Evolutionary conservation across 2,888 invertebrate species (phyloP).

Genomic region (Agrypnus murinus): DNA sequence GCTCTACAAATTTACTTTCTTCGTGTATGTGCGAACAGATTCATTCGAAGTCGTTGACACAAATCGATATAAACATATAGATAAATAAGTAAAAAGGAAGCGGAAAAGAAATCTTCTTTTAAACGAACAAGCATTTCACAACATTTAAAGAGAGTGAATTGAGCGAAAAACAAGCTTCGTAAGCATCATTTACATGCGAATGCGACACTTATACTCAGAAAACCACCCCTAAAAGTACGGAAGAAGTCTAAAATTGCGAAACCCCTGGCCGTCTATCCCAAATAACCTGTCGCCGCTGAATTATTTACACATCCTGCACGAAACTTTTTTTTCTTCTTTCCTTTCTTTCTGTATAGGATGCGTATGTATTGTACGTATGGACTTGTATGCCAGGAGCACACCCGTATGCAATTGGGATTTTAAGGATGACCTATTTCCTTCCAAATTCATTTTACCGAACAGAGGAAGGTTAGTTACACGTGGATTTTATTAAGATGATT

Average conservation of each 20-base stretch:
- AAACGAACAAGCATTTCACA: slow-evolving; percentile 13
- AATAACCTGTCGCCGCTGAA: slow-evolving; percentile 38
- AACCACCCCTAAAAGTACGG: slow-evolving; percentile 31
- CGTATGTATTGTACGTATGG: background rate
- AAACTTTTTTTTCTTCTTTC: slow-evolving; percentile 20
- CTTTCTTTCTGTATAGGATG: too few species aligned
- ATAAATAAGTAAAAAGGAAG: background rate
- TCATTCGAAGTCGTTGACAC: too few species aligned
- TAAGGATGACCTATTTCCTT: slow-evolving; percentile 31
- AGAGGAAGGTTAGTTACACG: slow-evolving; percentile 1
- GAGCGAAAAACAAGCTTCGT: slow-evolving; percentile 39
- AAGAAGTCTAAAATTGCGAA: slow-evolving; percentile 31
- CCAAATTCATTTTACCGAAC: slow-evolving; percentile 1
- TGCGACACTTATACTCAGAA: slow-evolving; percentile 39
- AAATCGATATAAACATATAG: too few species aligned
- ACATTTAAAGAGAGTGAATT: slow-evolving; percentile 28
- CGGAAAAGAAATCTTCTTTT: slow-evolving; percentile 8
- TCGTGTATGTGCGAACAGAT: too few species aligned
- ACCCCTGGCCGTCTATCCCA: slow-evolving; percentile 30
- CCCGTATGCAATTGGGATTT: slow-evolving; percentile 26
- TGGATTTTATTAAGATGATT: slow-evolving; percentile 22
- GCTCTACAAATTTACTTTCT: too few species aligned
- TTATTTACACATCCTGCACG: slow-evolving; percentile 37
- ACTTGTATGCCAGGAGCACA: too few species aligned
- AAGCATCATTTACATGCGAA: slow-evolving; percentile 37